Conservation (phyloP, 37 sponge, comb jelly and placozoan genomes). For the Halisarca cf. caerulea region DNA sequence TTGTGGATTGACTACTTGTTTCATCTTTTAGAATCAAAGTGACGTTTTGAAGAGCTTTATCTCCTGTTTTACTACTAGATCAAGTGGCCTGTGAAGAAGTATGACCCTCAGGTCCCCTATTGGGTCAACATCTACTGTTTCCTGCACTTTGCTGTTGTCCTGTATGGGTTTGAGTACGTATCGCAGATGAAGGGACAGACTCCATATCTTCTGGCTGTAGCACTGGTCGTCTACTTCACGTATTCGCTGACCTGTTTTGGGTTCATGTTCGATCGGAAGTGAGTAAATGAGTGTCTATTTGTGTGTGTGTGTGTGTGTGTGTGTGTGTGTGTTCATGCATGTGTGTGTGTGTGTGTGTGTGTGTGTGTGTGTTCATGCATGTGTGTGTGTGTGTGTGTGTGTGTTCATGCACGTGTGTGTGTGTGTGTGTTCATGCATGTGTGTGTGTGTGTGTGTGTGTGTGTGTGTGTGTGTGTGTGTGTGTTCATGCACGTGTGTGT, state of each 20-base stretch:
- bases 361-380: neutral
- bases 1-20: too few species aligned
- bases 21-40: too few species aligned
- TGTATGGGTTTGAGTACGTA: slow-evolving; percentile 40
- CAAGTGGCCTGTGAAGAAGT: slow-evolving; percentile 5
- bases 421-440: too few species aligned
- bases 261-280: slow-evolving; percentile 65
- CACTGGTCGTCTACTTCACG: slow-evolving; percentile 29
- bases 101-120: slow-evolving; percentile 36
- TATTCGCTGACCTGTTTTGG: slow-evolving; percentile 76
- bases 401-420: neutral
- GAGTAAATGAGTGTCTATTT: neutral
- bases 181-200: neutral
- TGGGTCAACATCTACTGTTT: slow-evolving; percentile 68
- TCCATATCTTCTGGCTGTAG: slow-evolving; percentile 36
- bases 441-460: too few species aligned
- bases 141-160: slow-evolving; percentile 55
- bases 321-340: neutral
- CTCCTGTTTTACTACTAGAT: neutral
- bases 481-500: too few species aligned
- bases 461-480: too few species aligned
- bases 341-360: slow-evolving; percentile 13
- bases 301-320: too few species aligned
- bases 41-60: neutral
- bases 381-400: slow-evolving; percentile 1